Evolutionary conservation across 2,888 invertebrate species (phyloP).

Genomic region (Ennomos quercinarius): DNA sequence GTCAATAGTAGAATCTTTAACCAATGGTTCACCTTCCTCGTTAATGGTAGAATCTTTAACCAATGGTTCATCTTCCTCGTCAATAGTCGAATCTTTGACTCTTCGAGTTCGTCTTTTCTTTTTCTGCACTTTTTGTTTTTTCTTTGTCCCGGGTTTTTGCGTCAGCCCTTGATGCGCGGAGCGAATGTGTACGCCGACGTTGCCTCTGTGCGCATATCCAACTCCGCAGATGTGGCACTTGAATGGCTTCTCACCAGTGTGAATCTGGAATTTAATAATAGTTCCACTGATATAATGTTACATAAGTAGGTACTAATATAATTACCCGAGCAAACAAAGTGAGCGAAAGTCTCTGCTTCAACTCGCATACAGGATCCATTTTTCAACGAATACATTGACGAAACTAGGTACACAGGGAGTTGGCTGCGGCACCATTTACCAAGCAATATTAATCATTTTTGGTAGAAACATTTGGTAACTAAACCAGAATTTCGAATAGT

Average conservation of each 20-base stretch:
- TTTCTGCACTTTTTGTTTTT: conserved; percentile 1
- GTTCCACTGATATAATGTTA: too few species aligned
- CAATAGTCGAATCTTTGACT: not conserved
- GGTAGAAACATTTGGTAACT: too few species aligned
- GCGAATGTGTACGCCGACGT: conserved; percentile 33
- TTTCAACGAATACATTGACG: too few species aligned
- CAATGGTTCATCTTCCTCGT: not conserved
- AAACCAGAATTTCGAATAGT: too few species aligned
- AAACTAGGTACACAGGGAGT: too few species aligned
- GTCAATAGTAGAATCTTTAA: not conserved
- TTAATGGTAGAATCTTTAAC: too few species aligned
- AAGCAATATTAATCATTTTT: too few species aligned
- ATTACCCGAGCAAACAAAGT: too few species aligned
- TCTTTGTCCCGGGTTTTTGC: not conserved
- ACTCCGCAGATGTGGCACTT: conserved; percentile 33
- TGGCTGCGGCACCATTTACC: too few species aligned
- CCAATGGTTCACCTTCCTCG: not conserved
- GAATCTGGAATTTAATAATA: conserved; percentile 25
- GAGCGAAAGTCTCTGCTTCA: too few species aligned
- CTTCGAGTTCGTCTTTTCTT: not conserved
- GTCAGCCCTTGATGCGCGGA: conserved; percentile 20
- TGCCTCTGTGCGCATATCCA: conserved; percentile 33
- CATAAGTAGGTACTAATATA: not conserved
- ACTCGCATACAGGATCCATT: too few species aligned
- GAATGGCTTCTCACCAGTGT: conserved; percentile 36